Conservation (phyloP, 2,113 vertebrate species). For the Hemiscyllium ocellatum region DNA sequence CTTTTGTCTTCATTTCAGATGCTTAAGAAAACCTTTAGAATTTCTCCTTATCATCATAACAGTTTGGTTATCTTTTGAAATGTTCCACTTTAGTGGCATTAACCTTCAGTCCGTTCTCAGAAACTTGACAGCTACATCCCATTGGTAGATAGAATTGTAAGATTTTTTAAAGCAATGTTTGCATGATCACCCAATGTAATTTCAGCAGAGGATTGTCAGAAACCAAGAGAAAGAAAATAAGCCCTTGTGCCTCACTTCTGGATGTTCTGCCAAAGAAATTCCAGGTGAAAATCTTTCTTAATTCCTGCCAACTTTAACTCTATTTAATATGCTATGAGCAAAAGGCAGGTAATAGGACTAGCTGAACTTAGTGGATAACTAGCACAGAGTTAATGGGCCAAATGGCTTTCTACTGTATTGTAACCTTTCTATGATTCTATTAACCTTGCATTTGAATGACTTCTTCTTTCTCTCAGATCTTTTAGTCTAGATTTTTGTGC, state of each 20-base stretch:
- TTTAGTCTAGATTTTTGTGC: neutral
- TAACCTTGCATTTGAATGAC: neutral
- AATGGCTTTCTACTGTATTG: neutral
- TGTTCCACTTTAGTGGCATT: neutral
- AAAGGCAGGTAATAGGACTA: neutral
- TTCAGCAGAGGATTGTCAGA: neutral
- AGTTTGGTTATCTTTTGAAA: neutral
- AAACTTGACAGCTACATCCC: neutral
- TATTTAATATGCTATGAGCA: neutral
- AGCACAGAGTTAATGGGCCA: neutral
- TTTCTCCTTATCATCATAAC: neutral
- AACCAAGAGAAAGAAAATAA: neutral
- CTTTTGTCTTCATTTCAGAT: neutral
- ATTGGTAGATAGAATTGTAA: neutral
- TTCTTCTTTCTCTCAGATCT: neutral
- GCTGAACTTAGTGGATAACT: neutral
- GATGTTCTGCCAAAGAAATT: neutral
- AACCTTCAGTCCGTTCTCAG: neutral
- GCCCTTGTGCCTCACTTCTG: neutral
- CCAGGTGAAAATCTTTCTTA: neutral
- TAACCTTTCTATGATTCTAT: neutral
- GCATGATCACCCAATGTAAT: neutral
- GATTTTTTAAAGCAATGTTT: neutral
- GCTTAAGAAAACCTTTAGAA: neutral
- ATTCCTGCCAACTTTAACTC: neutral